These are phyloP conservation scores for Vidua chalybeata DNA, from an alignment of 2,113 vertebrate genomes.

Conservation along the genomic window DNA sequence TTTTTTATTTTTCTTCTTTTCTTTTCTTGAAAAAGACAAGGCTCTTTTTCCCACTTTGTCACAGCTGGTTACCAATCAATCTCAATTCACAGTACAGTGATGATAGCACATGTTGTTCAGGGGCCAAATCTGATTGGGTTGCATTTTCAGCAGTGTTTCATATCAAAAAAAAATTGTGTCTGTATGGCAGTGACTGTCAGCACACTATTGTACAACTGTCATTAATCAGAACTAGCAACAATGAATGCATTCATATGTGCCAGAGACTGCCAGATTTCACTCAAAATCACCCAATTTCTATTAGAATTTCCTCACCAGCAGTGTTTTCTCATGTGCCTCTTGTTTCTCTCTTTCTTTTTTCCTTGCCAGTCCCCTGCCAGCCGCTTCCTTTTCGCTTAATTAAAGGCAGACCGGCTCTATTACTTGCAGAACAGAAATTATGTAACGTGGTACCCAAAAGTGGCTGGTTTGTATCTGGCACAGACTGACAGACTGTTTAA, in stretches of 20 bases:
- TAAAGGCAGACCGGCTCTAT: conserved; percentile 30
- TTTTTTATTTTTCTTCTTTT: conserved; percentile 56
- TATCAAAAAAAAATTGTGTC: conserved; percentile 63
- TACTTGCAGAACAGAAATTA: conserved; percentile 13
- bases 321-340: conserved; percentile 59
- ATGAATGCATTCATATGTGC: conserved; percentile 70
- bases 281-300: conserved; percentile 67
- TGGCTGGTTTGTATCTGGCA: not conserved
- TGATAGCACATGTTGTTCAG: conserved; percentile 78
- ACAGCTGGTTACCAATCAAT: conserved; percentile 82
- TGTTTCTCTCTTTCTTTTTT: conserved; percentile 33
- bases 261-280: conserved; percentile 70
- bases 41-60: conserved; percentile 73
- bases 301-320: conserved; percentile 65
- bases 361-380: not conserved
- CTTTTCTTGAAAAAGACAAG: conserved; percentile 50
- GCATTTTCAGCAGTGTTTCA: conserved; percentile 78
- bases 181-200: conserved; percentile 70
- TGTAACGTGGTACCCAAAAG: not conserved
- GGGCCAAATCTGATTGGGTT: conserved; percentile 80
- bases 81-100: conserved; percentile 80
- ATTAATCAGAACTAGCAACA: conserved; percentile 81
- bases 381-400: conserved; percentile 26
- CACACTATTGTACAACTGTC: conserved; percentile 73
- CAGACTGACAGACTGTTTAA: not conserved